These are phyloP conservation scores for Eupeodes latifasciatus DNA, from an alignment of 2,888 invertebrate species.

Conservation along the genomic window DNA sequence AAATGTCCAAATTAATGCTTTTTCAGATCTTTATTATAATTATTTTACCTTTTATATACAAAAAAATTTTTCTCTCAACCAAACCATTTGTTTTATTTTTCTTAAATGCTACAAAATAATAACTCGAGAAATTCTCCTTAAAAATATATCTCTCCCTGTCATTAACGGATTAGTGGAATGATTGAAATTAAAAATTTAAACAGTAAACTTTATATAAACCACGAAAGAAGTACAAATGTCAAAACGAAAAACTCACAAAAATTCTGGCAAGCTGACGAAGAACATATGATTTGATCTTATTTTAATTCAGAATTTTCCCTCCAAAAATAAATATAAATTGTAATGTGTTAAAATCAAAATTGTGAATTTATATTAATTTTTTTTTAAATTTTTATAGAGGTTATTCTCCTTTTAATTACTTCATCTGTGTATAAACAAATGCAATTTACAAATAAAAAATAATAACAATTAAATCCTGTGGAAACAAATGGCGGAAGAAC, in stretches of 20 bases:
- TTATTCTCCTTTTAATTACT: neutral
- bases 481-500: constrained; percentile 48
- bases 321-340: neutral
- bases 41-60: too few species aligned
- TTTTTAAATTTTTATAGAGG: neutral
- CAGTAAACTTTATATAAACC: constrained; percentile 14
- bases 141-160: neutral
- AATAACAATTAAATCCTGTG: neutral
- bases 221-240: constrained; percentile 40
- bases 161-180: constrained; percentile 15
- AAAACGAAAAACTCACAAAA: constrained; percentile 36
- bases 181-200: constrained; percentile 17
- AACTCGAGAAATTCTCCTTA: constrained; percentile 4
- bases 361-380: neutral
- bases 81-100: neutral
- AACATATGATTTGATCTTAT: neutral
- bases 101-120: neutral
- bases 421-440: constrained; percentile 3
- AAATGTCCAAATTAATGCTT: too few species aligned
- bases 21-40: too few species aligned
- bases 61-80: too few species aligned
- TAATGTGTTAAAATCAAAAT: neutral
- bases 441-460: neutral
- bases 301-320: neutral
- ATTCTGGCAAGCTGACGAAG: constrained; percentile 18